Percentiles rank a stretch among this genome's conserved stretches.
Conservation (phyloP, 37 sponge, comb jelly and placozoan species). For the Crambe crambe region DNA sequence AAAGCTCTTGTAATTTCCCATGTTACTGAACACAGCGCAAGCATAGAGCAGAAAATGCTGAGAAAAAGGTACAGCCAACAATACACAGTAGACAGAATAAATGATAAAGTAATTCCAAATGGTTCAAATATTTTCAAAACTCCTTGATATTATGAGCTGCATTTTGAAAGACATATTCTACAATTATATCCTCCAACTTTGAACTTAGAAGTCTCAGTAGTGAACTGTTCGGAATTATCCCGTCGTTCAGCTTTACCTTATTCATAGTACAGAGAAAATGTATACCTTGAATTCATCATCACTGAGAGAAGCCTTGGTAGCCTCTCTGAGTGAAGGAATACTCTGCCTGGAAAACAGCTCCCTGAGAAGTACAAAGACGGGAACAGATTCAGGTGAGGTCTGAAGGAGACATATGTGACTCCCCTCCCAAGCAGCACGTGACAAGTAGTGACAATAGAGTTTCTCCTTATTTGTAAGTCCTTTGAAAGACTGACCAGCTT, state of each 20-base stretch:
- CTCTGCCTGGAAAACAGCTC: slow-evolving; percentile 62
- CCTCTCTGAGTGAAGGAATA: slow-evolving; percentile 36
- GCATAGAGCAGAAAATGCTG: slow-evolving; percentile 78
- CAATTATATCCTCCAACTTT: no score
- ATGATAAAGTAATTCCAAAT: no score
- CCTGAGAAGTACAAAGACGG: slow-evolving; percentile 75
- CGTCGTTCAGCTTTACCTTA: no score
- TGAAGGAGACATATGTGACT: slow-evolving; percentile 81
- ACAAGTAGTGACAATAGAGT: slow-evolving; percentile 85
- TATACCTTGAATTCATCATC: slow-evolving; percentile 70
- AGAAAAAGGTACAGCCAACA: neutral
- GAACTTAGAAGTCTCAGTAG: no score
- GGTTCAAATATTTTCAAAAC: no score
- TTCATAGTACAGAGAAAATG: neutral
- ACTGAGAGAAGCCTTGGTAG: slow-evolving; percentile 10
- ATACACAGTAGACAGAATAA: no score
- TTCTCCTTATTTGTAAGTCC: slow-evolving; percentile 71
- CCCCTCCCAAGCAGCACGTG: slow-evolving; percentile 82
- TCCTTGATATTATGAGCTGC: no score
- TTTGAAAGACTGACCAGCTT: slow-evolving; percentile 71
- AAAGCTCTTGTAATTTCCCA: slow-evolving; percentile 92
- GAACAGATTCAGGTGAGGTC: slow-evolving; percentile 86
- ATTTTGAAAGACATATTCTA: no score
- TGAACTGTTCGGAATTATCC: no score
- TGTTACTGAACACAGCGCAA: slow-evolving; percentile 76